Conservation (phyloP, 2,113 vertebrate species). For the Ammodytes dubius region DNA sequence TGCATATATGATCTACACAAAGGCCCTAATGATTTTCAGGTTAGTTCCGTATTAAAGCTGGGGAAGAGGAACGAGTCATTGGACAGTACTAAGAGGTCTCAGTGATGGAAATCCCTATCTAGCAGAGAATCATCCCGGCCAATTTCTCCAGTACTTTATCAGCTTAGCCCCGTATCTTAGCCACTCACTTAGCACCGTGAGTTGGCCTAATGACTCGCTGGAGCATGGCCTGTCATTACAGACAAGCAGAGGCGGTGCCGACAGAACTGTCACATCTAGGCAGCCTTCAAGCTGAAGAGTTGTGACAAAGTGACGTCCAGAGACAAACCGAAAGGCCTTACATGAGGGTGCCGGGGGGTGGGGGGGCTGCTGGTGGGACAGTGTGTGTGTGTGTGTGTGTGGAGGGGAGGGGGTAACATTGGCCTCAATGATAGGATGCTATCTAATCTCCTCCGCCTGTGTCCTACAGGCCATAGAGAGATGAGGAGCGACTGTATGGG, state of each 20-base stretch:
- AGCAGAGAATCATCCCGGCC: conserved; percentile 50
- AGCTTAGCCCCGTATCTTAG: conserved; percentile 71
- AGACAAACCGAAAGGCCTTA: conserved; percentile 75
- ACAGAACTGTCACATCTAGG: conserved; percentile 78
- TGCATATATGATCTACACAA: conserved; percentile 36
- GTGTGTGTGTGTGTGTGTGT: conserved; percentile 8
- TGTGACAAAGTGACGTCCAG: conserved; percentile 78
- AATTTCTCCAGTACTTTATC: conserved; percentile 71
- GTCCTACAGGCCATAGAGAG: conserved; percentile 64
- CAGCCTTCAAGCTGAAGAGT: conserved; percentile 75
- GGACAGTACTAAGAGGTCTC: conserved; percentile 66
- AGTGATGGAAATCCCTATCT: conserved; percentile 61
- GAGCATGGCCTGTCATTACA: conserved; percentile 72
- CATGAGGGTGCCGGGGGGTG: conserved; percentile 51
- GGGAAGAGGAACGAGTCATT: conserved; percentile 48
- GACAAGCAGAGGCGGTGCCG: conserved; percentile 68
- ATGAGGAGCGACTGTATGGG: conserved; percentile 69
- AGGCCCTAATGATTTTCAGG: conserved; percentile 41
- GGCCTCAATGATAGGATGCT: conserved; percentile 61
- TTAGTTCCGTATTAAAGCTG: conserved; percentile 50
- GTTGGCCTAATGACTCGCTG: conserved; percentile 75
- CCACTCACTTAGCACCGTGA: conserved; percentile 71
- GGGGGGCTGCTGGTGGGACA: conserved; percentile 44
- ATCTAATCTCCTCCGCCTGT: conserved; percentile 65
- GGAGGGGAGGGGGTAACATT: conserved; percentile 19